These are phyloP conservation scores for Clarias batrachus DNA, from an alignment of 2,113 vertebrate species.

Conservation along the genomic window DNA sequence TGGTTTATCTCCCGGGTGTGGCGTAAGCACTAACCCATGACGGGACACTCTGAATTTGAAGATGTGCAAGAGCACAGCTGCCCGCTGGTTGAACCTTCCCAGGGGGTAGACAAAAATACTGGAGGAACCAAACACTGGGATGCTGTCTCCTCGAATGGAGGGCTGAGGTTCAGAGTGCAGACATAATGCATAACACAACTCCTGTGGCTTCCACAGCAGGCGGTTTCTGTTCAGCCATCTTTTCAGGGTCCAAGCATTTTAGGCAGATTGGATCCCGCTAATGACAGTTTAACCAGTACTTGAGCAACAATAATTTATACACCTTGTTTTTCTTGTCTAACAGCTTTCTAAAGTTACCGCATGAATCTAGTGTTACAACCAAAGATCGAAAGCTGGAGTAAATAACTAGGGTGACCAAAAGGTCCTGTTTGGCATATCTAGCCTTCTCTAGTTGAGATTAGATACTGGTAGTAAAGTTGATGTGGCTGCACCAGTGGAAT, in stretches of 20 bases:
- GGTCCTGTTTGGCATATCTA: conserved; percentile 11
- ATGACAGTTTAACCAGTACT: background rate
- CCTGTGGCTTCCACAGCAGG: conserved; percentile 11
- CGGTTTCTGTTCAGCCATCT: conserved; percentile 10
- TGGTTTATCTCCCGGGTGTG: conserved; percentile 37
- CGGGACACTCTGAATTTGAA: conserved; percentile 25
- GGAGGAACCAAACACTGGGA: conserved; percentile 39
- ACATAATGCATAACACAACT: conserved; percentile 25
- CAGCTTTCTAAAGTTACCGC: conserved; percentile 19
- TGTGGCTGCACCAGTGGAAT: background rate
- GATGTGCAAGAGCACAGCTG: conserved; percentile 28
- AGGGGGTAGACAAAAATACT: conserved; percentile 42
- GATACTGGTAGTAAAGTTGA: background rate
- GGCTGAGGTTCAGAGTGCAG: conserved; percentile 37
- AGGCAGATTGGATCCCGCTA: conserved; percentile 17
- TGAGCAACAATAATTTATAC: conserved; percentile 20
- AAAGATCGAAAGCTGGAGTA: background rate
- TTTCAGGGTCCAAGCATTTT: conserved; percentile 8
- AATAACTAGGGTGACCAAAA: background rate
- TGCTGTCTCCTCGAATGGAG: background rate
- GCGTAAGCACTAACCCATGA: conserved; percentile 43
- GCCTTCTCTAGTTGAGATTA: conserved; percentile 22
- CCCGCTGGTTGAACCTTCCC: conserved; percentile 39
- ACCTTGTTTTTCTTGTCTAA: background rate
- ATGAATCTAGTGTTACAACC: conserved; percentile 25